A percentile compares a stretch with the other conserved stretches of the same genome.
Evolutionary conservation across 2,797 vertebrate genomes (phyloP).

Genomic region (Pangasius mekongensis): DNA sequence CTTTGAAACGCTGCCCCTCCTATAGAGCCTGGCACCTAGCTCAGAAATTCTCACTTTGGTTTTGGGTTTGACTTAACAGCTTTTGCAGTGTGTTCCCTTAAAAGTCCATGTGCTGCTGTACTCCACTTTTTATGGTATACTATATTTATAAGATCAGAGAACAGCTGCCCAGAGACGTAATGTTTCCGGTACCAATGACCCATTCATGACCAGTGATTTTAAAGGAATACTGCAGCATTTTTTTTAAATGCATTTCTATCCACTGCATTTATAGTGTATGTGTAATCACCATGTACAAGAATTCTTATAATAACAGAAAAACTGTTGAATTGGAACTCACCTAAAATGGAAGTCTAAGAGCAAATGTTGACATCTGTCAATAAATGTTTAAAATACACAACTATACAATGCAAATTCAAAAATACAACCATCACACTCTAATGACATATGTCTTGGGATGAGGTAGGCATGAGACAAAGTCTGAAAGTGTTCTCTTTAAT

Average conservation of each 20-base stretch:
- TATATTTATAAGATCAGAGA: slow-evolving; percentile 19
- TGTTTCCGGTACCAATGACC: slow-evolving; percentile 30
- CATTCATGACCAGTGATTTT: background rate
- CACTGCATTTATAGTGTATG: background rate
- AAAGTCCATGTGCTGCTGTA: background rate
- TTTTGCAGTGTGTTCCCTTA: slow-evolving; percentile 23
- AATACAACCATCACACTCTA: background rate
- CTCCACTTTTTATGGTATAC: background rate
- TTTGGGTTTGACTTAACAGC: slow-evolving; percentile 34
- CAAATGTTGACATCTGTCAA: background rate
- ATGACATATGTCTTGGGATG: background rate
- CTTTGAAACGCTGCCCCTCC: background rate
- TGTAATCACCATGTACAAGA: background rate
- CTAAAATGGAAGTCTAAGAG: background rate
- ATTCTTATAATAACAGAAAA: background rate
- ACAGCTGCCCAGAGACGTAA: background rate
- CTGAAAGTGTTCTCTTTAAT: background rate
- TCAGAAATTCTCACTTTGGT: slow-evolving; percentile 18
- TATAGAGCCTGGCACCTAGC: slow-evolving; percentile 2
- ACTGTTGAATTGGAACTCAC: background rate
- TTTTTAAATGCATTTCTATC: background rate
- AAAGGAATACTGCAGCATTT: slow-evolving; percentile 6
- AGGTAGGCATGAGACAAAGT: background rate
- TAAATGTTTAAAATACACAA: background rate
- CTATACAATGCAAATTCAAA: background rate